A percentile compares a stretch with the other conserved stretches of the same genome.
phyloP scores from a whole-genome alignment of 2,797 vertebrate species.

The Cirrhinus molitorella region DNA sequence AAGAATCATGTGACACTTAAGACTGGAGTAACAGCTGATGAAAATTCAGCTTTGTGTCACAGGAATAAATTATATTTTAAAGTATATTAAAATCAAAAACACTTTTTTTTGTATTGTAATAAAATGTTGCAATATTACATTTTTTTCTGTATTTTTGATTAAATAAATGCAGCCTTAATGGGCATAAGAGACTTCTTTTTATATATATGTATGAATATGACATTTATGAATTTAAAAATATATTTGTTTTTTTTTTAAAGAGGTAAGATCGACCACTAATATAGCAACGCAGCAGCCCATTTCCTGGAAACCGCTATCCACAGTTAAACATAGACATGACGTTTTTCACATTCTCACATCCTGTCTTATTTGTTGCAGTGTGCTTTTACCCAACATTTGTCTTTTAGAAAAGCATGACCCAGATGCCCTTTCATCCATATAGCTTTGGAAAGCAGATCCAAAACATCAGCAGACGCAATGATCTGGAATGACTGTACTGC shows the following conservation, averaged over 20 bases:
- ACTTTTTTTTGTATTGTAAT: too few species aligned
- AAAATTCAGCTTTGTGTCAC: too few species aligned
- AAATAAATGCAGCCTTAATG: too few species aligned
- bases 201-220: too few species aligned
- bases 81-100: too few species aligned
- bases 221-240: too few species aligned
- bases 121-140: too few species aligned
- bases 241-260: background rate
- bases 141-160: too few species aligned
- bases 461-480: background rate
- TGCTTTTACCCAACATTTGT: background rate
- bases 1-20: too few species aligned
- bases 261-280: background rate
- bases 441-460: background rate
- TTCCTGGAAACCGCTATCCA: background rate
- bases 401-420: background rate
- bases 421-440: background rate
- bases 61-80: too few species aligned
- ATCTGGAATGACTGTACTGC: background rate
- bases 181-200: too few species aligned
- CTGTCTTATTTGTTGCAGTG: conserved; percentile 27
- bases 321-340: background rate
- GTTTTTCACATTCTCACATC: conserved; percentile 56
- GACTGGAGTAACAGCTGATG: too few species aligned
- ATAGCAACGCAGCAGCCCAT: background rate